Evolutionary conservation across 2,797 vertebrate genomes (phyloP).

Genomic region (Typhlichthys eigenmanni): DNA sequence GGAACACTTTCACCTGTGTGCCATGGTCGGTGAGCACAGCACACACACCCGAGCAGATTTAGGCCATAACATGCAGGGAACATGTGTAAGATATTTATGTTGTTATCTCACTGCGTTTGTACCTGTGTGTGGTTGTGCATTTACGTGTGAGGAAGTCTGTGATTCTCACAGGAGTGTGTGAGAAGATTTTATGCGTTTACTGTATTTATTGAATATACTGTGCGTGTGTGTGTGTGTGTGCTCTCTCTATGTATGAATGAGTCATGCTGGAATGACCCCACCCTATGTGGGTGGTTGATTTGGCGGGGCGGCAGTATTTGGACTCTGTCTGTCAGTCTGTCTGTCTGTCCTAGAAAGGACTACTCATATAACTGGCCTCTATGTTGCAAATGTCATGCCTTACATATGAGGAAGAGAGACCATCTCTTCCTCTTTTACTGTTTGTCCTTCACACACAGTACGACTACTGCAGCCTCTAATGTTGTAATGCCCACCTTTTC

Average conservation of each 20-base stretch:
- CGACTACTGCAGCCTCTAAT: slow-evolving; percentile 11
- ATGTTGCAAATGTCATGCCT: slow-evolving; percentile 81
- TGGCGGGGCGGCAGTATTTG: slow-evolving; percentile 68
- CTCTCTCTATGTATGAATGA: slow-evolving; percentile 59
- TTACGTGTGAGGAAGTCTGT: slow-evolving; percentile 1
- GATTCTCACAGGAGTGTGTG: too few relatives aligned
- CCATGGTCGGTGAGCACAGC: slow-evolving; percentile 31
- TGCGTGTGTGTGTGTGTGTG: background rate
- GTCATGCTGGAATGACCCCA: slow-evolving; percentile 77
- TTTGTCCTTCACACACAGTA: slow-evolving; percentile 27
- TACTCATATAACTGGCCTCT: slow-evolving; percentile 78
- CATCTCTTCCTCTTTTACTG: slow-evolving; percentile 24
- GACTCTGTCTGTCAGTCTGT: slow-evolving; percentile 67
- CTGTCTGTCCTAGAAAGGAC: slow-evolving; percentile 69
- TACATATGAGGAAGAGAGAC: slow-evolving; percentile 52
- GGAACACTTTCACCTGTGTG: slow-evolving; percentile 76
- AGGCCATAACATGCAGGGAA: background rate
- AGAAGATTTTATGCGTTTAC: too few relatives aligned
- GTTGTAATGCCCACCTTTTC: background rate
- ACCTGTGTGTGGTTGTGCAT: background rate
- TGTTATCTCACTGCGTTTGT: slow-evolving; percentile 10
- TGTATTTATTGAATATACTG: too few relatives aligned
- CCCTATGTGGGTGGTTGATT: slow-evolving; percentile 80
- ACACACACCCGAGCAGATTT: background rate
- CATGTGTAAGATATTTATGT: background rate